phyloP scores from a whole-genome alignment of 2,113 vertebrate species.

The Piprites chloris region DNA sequence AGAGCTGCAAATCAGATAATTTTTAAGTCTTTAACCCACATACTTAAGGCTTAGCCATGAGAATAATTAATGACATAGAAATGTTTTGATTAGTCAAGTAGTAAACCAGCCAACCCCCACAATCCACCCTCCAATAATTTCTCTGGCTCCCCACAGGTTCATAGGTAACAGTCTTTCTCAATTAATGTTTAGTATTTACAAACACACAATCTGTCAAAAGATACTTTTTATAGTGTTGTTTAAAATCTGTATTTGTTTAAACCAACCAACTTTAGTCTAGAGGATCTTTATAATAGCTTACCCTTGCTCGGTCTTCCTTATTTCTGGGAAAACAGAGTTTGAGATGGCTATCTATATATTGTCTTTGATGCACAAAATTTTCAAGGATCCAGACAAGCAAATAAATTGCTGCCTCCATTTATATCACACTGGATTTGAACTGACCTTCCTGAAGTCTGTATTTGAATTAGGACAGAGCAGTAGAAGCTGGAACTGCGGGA shows the following conservation, averaged over 20 bases:
- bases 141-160: neutral
- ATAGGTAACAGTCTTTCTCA: neutral
- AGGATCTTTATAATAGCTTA: neutral
- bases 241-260: neutral
- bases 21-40: constrained; percentile 27
- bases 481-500: neutral
- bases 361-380: neutral
- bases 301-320: neutral
- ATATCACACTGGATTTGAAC: neutral
- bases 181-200: neutral
- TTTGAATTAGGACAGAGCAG: neutral
- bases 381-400: neutral
- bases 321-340: neutral
- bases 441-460: neutral
- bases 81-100: constrained; percentile 41
- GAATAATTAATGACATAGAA: constrained; percentile 44
- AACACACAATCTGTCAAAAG: neutral
- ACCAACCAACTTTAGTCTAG: neutral
- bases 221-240: neutral
- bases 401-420: neutral
- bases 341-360: neutral
- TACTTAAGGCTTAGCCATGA: neutral
- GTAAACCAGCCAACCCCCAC: neutral
- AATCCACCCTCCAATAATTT: neutral
- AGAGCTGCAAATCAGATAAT: constrained; percentile 43